Evolutionary conservation across 1,140 invertebrate genomes (phyloP).

Genomic region (Lucilia cuprina): DNA sequence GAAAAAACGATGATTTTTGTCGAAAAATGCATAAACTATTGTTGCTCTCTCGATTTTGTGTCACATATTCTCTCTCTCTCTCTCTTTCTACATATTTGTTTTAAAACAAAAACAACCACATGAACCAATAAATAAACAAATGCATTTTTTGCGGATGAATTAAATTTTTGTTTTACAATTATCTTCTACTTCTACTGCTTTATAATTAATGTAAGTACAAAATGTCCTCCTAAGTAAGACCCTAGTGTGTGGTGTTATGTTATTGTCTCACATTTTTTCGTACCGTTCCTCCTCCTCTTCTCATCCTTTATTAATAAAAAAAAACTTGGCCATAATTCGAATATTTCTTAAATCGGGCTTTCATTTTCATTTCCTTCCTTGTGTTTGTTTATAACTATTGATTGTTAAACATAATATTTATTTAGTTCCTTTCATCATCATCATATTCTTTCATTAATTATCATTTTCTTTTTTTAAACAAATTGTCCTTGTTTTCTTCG

Average conservation of each 20-base stretch:
- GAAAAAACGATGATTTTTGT: too few relatives aligned
- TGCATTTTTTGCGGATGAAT: too few relatives aligned
- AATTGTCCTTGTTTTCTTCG: too few relatives aligned
- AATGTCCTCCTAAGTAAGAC: background rate
- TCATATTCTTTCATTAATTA: background rate
- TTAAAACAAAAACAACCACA: too few relatives aligned
- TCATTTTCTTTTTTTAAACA: background rate
- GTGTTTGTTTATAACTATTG: background rate
- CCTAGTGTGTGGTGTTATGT: background rate
- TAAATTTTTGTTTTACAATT: background rate
- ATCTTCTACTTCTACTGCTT: conserved; percentile 8
- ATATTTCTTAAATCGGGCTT: background rate
- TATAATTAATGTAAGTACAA: conserved; percentile 37
- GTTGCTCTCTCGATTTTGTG: too few relatives aligned
- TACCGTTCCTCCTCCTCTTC: background rate
- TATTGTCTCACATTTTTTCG: conserved; percentile 30
- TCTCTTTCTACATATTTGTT: too few relatives aligned
- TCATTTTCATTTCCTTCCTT: background rate
- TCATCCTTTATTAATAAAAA: background rate
- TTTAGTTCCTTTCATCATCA: background rate
- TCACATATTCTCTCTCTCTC: too few relatives aligned
- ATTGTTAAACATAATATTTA: background rate
- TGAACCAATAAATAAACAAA: too few relatives aligned
- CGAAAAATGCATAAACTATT: too few relatives aligned
- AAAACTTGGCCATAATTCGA: background rate